Conservation (phyloP, 2,888 invertebrate species). For the Epinotia nisella region DNA sequence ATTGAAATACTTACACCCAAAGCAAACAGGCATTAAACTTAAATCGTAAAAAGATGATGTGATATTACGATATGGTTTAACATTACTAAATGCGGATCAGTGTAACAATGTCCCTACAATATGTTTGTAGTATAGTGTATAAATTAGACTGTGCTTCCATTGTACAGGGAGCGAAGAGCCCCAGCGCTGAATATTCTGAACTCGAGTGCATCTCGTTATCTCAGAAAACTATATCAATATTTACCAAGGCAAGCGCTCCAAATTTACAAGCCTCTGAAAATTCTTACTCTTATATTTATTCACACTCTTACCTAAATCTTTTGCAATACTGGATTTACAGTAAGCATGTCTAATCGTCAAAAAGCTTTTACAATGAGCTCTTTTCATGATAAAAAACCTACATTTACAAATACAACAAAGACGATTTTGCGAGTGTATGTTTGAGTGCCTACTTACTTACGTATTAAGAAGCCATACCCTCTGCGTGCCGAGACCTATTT, state of each 20-base stretch:
- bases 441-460: constrained; percentile 22
- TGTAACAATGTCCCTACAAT: constrained; percentile 18
- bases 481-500: constrained; percentile 34
- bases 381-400: background rate
- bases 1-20: constrained; percentile 37
- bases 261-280: constrained; percentile 48
- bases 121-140: constrained; percentile 13
- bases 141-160: constrained; percentile 38
- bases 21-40: constrained; percentile 33
- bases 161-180: constrained; percentile 30
- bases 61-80: constrained; percentile 10
- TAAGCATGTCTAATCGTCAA: background rate
- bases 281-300: constrained; percentile 35
- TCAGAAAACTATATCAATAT: constrained; percentile 60
- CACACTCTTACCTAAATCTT: constrained; percentile 16
- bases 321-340: constrained; percentile 25
- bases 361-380: background rate
- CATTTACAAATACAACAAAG: background rate
- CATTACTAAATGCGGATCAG: constrained; percentile 10
- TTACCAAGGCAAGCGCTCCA: constrained; percentile 61
- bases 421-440: constrained; percentile 10
- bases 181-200: constrained; percentile 40
- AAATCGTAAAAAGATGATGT: constrained; percentile 31
- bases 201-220: constrained; percentile 69
- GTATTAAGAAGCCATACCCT: constrained; percentile 33